phyloP scores from a whole-genome alignment of 2,113 vertebrate genomes.

The Mastomys coucha region DNA sequence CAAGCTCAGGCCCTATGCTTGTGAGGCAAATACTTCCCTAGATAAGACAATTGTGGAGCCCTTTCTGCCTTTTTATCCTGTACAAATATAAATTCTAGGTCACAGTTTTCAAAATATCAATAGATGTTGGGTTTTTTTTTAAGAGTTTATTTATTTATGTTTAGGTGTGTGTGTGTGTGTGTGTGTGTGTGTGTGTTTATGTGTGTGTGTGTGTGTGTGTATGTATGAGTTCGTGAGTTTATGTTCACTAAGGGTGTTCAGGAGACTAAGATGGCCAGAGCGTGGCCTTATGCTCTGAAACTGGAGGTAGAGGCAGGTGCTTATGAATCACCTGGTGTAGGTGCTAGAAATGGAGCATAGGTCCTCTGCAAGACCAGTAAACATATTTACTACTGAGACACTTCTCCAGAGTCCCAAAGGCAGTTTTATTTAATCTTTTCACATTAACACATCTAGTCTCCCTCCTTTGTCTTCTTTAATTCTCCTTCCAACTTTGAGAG shows the following conservation, averaged over 20 bases:
- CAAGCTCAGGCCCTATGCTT: not conserved
- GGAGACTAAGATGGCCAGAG: not conserved
- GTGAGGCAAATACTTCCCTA: not conserved
- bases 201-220: not conserved
- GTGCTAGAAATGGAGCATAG: not conserved
- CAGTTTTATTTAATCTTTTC: not conserved
- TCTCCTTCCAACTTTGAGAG: fast-evolving
- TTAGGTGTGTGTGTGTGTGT: not conserved
- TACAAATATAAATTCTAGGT: not conserved
- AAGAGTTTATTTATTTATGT: not conserved
- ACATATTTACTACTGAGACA: not conserved
- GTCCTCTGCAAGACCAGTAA: not conserved
- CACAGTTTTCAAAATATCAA: not conserved
- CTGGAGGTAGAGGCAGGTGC: not conserved
- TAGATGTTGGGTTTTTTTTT: not conserved
- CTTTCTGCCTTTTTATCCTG: not conserved
- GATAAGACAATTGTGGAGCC: not conserved
- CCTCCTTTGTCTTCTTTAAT: not conserved
- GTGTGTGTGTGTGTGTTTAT: not conserved
- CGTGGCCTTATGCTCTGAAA: too few species aligned
- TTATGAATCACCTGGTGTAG: not conserved
- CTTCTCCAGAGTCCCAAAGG: not conserved
- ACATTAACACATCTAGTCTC: not conserved
- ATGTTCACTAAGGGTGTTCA: not conserved
- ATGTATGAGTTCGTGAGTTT: not conserved